Evolutionary conservation across 2,797 vertebrate species (phyloP).

Genomic region (Onychomys leucogaster): DNA sequence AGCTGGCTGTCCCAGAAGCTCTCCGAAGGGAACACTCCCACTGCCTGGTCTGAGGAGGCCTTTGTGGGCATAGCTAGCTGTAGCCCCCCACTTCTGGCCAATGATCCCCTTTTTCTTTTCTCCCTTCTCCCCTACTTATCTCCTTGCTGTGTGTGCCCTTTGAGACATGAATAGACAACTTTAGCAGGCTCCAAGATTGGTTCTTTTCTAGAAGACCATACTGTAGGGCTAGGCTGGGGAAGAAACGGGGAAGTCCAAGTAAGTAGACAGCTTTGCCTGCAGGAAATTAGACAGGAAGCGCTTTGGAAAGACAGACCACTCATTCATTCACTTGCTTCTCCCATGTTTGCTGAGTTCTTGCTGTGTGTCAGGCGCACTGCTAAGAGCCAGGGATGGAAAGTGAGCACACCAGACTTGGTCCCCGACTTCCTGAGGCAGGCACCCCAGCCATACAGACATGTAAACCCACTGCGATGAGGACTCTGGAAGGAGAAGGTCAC

Average conservation of each 20-base stretch:
- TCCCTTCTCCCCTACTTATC: not conserved
- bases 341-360: not conserved
- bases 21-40: not conserved
- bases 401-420: not conserved
- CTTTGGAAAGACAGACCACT: constrained; percentile 12
- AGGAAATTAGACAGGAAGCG: not conserved
- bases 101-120: not conserved
- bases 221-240: not conserved
- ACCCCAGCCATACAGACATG: not conserved
- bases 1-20: not conserved
- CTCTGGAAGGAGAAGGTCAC: not conserved
- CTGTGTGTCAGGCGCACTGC: not conserved
- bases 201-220: not conserved
- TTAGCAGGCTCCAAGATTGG: not conserved
- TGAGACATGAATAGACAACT: not conserved
- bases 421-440: not conserved
- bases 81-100: not conserved
- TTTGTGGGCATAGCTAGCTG: not conserved
- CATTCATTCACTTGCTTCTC: not conserved
- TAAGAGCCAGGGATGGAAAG: not conserved
- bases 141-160: not conserved
- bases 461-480: not conserved
- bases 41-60: not conserved
- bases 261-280: not conserved
- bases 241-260: not conserved